phyloP scores from a whole-genome alignment of 2,797 vertebrate genomes.

The Oreochromis grahami region DNA sequence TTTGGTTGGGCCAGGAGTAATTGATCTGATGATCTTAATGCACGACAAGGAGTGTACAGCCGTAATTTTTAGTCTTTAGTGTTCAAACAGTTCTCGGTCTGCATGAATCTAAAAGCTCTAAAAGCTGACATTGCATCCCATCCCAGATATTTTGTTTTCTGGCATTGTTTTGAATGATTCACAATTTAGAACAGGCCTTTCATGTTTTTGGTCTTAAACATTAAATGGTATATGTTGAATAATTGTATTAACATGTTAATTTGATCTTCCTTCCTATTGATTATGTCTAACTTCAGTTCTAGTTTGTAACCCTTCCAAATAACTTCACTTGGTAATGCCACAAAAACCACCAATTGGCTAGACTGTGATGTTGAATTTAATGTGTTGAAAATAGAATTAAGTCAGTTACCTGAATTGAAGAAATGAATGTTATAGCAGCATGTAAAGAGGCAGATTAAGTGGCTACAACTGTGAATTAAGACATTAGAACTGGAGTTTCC shows the following conservation, averaged over 20 bases:
- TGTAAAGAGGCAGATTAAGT: not conserved
- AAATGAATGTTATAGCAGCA: not conserved
- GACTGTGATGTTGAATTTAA: not conserved
- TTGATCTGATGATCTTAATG: too few species aligned
- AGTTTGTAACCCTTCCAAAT: not conserved
- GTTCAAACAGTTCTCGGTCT: not conserved
- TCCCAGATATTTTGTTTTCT: not conserved
- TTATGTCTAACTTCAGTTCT: not conserved
- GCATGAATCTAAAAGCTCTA: not conserved
- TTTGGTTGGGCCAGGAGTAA: too few species aligned
- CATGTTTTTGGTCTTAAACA: not conserved
- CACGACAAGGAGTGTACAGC: too few species aligned
- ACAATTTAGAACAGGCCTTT: not conserved
- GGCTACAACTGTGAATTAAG: slow-evolving; percentile 20
- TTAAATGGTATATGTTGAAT: not conserved
- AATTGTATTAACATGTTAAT: not conserved
- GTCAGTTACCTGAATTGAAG: not conserved
- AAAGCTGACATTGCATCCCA: not conserved
- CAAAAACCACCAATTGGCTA: not conserved
- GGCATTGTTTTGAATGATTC: not conserved
- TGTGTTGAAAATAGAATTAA: not conserved
- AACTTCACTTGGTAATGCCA: not conserved
- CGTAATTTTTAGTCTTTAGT: not conserved
- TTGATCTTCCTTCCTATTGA: not conserved
- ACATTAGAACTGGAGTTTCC: slow-evolving; percentile 26